These are phyloP conservation scores for Sander lucioperca DNA, from an alignment of 2,113 vertebrate species.

Conservation along the genomic window DNA sequence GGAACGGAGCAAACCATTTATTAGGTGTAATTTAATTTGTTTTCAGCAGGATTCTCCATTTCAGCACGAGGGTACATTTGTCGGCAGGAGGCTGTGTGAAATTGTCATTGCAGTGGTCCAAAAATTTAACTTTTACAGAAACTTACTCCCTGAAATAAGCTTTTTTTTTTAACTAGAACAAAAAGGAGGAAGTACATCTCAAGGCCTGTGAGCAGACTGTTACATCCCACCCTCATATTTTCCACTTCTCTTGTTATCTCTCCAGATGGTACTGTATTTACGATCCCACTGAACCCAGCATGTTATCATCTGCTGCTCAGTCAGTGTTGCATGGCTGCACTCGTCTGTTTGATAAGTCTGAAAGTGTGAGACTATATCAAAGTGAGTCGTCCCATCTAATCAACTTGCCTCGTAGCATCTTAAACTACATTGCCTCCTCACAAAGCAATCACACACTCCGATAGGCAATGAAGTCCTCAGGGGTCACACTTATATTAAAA, in stretches of 20 bases:
- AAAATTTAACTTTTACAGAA: conserved; percentile 47
- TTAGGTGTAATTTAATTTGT: conserved; percentile 73
- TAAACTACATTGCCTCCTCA: conserved; percentile 46
- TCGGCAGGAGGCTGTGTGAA: conserved; percentile 36
- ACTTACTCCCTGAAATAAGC: conserved; percentile 5
- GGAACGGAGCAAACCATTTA: conserved; percentile 68
- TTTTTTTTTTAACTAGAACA: not conserved
- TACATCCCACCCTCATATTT: not conserved
- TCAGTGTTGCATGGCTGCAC: not conserved
- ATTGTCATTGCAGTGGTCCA: conserved; percentile 31
- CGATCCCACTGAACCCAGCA: not conserved
- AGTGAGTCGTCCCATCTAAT: conserved; percentile 44
- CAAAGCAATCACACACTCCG: conserved; percentile 75
- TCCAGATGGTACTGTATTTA: conserved; percentile 8
- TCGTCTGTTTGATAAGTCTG: conserved; percentile 30
- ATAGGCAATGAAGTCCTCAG: conserved; percentile 50
- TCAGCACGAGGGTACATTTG: conserved; percentile 31
- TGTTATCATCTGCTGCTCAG: conserved; percentile 25
- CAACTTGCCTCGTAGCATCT: conserved; percentile 39
- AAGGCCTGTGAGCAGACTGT: not conserved
- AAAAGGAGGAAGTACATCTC: not conserved
- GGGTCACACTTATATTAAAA: conserved; percentile 64
- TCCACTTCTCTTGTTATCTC: not conserved
- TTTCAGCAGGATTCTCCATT: conserved; percentile 58
- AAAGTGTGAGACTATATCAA: conserved; percentile 41